Evolutionary conservation across 2,888 invertebrate genomes (phyloP).

Genomic region (Sarcophaga carnaria): DNA sequence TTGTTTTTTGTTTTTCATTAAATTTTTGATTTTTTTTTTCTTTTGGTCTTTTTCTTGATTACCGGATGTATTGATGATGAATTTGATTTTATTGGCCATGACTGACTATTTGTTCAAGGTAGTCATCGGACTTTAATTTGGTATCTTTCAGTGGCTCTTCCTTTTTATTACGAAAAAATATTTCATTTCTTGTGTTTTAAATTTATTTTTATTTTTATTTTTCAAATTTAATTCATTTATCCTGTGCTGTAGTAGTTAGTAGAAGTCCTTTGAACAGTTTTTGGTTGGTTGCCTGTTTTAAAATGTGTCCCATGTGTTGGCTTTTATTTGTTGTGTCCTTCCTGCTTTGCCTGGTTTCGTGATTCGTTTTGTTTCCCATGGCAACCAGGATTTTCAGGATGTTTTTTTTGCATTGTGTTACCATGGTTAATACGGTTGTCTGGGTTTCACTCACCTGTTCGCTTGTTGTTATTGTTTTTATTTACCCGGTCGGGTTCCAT

Average conservation of each 20-base stretch:
- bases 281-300: not conserved
- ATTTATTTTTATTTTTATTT: slow-evolving; percentile 1
- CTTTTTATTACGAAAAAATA: not conserved
- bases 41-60: slow-evolving; percentile 57
- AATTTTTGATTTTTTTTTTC: not conserved
- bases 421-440: slow-evolving; percentile 69
- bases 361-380: slow-evolving; percentile 55
- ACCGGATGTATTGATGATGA: slow-evolving; percentile 82
- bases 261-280: slow-evolving; percentile 38
- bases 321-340: slow-evolving; percentile 63
- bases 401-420: not conserved
- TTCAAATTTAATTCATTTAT: slow-evolving; percentile 28
- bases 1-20: not conserved
- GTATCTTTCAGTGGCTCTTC: slow-evolving; percentile 2
- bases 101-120: not conserved
- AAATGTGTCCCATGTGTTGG: slow-evolving; percentile 49
- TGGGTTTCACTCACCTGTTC: slow-evolving; percentile 66
- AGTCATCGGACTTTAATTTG: not conserved
- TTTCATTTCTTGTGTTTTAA: slow-evolving; percentile 14
- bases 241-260: slow-evolving; percentile 2
- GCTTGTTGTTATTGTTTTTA: slow-evolving; percentile 60
- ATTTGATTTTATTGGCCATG: slow-evolving; percentile 77
- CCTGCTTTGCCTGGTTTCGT: slow-evolving; percentile 28
- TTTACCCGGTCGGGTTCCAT: slow-evolving; percentile 50
- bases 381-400: slow-evolving; percentile 51